Conservation (phyloP, 2,113 vertebrate species). For the Podarcis raffonei region DNA sequence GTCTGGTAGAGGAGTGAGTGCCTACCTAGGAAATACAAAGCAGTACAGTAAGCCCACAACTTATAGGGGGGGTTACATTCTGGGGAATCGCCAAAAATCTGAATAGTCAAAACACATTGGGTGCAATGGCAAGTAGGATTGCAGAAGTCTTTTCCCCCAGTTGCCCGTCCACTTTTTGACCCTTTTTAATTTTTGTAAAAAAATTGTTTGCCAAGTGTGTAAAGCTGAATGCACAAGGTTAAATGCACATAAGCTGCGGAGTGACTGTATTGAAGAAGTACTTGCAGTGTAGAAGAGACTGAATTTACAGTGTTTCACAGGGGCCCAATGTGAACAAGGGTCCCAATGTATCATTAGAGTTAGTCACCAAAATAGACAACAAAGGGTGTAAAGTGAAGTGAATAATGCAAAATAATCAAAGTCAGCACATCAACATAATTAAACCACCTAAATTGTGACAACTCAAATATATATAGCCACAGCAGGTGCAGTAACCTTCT, state of each 20-base stretch:
- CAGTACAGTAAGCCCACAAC: too few relatives aligned
- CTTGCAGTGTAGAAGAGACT: background rate
- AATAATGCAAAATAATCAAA: background rate
- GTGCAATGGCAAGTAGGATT: too few relatives aligned
- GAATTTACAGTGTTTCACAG: background rate
- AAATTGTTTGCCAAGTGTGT: too few relatives aligned
- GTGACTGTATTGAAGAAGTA: background rate
- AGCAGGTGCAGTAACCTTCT: too few relatives aligned
- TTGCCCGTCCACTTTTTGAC: too few relatives aligned
- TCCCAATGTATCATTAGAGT: background rate
- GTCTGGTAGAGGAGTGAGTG: background rate
- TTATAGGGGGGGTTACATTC: too few relatives aligned
- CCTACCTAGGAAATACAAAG: background rate
- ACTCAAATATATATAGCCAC: background rate
- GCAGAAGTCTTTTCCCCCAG: too few relatives aligned
- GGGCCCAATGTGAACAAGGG: background rate
- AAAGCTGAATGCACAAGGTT: too few relatives aligned
- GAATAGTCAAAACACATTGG: too few relatives aligned
- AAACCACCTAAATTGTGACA: background rate
- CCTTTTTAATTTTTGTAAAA: too few relatives aligned
- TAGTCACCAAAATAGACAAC: background rate
- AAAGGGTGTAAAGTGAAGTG: background rate
- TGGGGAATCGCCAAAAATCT: too few relatives aligned
- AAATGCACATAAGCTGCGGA: too few relatives aligned
- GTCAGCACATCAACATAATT: background rate